Conservation (phyloP, 2,797 vertebrate species). For the Acanthornis magna region DNA sequence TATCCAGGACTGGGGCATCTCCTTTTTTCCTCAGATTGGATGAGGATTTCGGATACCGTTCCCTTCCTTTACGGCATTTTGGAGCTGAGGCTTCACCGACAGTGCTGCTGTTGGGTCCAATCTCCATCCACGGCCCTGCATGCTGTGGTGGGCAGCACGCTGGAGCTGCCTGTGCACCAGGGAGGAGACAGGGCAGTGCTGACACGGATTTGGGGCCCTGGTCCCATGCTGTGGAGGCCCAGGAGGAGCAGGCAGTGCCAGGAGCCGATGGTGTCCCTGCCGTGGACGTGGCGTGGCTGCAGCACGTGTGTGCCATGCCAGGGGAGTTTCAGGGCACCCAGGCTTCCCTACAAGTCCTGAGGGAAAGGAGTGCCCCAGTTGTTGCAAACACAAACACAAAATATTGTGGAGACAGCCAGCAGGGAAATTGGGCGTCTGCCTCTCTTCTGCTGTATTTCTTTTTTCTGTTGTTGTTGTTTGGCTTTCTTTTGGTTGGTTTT, state of each 20-base stretch:
- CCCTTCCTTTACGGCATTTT: not conserved
- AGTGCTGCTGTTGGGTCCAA: fast-evolving
- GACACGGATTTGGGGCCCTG: not conserved
- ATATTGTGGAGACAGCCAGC: not conserved
- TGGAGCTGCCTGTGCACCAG: not conserved
- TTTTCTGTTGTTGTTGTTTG: not conserved
- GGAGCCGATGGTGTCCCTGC: not conserved
- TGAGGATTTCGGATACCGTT: not conserved
- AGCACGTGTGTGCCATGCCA: fast-evolving
- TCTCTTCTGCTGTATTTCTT: not conserved
- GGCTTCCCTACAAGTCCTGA: not conserved
- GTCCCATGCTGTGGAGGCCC: fast-evolving
- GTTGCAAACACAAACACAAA: not conserved
- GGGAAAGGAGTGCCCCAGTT: not conserved
- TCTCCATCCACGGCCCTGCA: not conserved
- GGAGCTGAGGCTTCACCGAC: not conserved
- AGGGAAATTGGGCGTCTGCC: not conserved
- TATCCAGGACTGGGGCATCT: not conserved
- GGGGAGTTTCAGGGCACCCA: not conserved
- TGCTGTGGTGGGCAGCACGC: fast-evolving
- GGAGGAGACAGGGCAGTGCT: not conserved
- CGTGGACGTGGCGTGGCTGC: fast-evolving
- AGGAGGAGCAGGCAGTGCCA: fast-evolving
- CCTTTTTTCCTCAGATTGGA: not conserved
- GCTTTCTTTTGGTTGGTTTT: not conserved